Evolutionary conservation across 92 coral and sea anemone species (phyloP).

Genomic region (Blastomussa wellsi): DNA sequence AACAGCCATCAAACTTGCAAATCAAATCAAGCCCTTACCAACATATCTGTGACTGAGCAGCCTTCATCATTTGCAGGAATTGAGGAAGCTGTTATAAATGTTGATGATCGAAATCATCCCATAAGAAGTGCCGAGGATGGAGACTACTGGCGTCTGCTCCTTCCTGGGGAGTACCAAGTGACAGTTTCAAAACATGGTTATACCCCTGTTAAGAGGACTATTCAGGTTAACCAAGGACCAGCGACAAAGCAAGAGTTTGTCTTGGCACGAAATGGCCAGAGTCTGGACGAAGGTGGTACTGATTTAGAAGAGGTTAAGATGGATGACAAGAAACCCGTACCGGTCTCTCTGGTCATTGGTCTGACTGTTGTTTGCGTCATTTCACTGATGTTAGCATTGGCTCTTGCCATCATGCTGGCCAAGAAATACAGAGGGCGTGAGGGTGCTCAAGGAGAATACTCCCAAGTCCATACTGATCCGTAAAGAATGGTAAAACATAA

Average conservation of each 20-base stretch:
- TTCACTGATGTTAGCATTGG: conserved; percentile 66
- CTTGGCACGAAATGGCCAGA: conserved; percentile 20
- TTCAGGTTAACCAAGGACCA: conserved; percentile 45
- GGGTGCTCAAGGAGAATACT: not conserved
- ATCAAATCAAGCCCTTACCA: too few relatives aligned
- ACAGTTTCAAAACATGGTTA: conserved; percentile 68
- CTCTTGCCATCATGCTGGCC: conserved; percentile 72
- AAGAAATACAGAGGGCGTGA: conserved; percentile 41
- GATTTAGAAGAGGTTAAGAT: conserved; percentile 25
- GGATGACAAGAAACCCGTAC: conserved; percentile 51
- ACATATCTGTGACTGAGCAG: too few relatives aligned
- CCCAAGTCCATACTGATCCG: conserved; percentile 29
- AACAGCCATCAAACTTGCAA: too few relatives aligned
- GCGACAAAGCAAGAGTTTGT: conserved; percentile 32
- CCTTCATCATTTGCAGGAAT: conserved; percentile 36
- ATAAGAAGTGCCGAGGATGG: conserved; percentile 82
- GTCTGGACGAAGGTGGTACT: conserved; percentile 12
- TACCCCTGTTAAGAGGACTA: conserved; percentile 36
- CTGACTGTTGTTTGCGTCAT: conserved; percentile 70
- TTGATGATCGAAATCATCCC: conserved; percentile 56
- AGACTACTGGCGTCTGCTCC: conserved; percentile 91
- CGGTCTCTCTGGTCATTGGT: conserved; percentile 67
- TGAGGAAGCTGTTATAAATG: conserved; percentile 66
- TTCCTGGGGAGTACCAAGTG: conserved; percentile 66
- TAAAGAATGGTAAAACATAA: not conserved